These are phyloP conservation scores for Syngnathus rostellatus DNA, from an alignment of 2,797 vertebrate species.

Conservation along the genomic window DNA sequence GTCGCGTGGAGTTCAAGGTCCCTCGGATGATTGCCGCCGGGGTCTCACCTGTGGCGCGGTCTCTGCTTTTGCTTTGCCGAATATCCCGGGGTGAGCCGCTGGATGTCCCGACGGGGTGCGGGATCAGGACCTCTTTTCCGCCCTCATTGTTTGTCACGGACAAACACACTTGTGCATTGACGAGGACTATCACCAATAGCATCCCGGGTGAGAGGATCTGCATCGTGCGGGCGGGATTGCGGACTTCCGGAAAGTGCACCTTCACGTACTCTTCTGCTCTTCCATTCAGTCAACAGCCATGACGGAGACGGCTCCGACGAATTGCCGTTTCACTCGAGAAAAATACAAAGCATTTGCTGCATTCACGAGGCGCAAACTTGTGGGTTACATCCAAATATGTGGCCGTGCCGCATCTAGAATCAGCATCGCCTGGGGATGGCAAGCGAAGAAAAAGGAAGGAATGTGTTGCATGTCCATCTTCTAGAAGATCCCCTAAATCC, in stretches of 20 bases:
- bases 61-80: constrained; percentile 43
- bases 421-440: not conserved
- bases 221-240: constrained; percentile 47
- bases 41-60: constrained; percentile 67
- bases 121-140: constrained; percentile 29
- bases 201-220: constrained; percentile 55
- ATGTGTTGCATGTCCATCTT: constrained; percentile 28
- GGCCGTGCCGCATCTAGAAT: constrained; percentile 16
- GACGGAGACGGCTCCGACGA: constrained; percentile 9
- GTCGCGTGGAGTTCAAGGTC: constrained; percentile 46
- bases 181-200: constrained; percentile 50
- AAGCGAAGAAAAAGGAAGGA: not conserved
- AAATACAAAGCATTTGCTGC: constrained; percentile 12
- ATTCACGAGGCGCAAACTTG: constrained; percentile 39
- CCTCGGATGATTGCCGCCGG: constrained; percentile 30
- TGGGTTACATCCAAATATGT: constrained; percentile 15
- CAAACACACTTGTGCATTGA: constrained; percentile 42
- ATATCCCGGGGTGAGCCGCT: constrained; percentile 40
- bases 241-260: constrained; percentile 43
- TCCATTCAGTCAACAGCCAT: constrained; percentile 58
- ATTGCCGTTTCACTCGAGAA: not conserved
- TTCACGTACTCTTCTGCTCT: constrained; percentile 22
- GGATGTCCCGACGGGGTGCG: constrained; percentile 37
- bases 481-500: not conserved
- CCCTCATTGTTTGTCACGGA: constrained; percentile 43